Evolutionary conservation across 1,140 invertebrate species (phyloP).

Genomic region (Bradynema listronoti): DNA sequence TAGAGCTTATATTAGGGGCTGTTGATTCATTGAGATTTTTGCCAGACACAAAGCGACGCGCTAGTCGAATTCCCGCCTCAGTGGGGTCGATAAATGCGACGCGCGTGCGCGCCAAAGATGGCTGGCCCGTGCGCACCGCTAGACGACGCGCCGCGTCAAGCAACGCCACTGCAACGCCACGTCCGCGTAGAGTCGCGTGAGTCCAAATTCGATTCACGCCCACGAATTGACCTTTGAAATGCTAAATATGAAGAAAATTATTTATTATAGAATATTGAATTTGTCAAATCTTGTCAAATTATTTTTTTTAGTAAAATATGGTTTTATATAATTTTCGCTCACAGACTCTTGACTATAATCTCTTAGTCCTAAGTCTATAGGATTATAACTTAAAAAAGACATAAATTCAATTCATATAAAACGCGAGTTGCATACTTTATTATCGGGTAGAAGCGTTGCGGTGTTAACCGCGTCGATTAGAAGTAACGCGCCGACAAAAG

Average conservation of each 20-base stretch:
- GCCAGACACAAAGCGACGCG: too few species aligned
- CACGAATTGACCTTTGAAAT: conserved; percentile 34
- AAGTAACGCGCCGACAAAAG: conserved; percentile 27
- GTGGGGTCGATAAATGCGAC: conserved; percentile 36
- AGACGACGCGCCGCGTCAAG: conserved; percentile 27
- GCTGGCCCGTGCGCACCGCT: background rate
- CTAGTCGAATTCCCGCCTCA: conserved; percentile 21
- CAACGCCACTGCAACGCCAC: conserved; percentile 28
- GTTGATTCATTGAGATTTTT: too few species aligned
- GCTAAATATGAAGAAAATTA: conserved; percentile 10
- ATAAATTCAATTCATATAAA: conserved; percentile 12
- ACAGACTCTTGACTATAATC: too few species aligned
- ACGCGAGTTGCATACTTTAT: conserved; percentile 15
- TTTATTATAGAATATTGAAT: too few species aligned
- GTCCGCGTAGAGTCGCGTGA: conserved; percentile 26
- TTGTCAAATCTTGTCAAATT: conserved; percentile 1
- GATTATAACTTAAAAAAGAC: background rate
- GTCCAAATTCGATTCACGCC: conserved; percentile 47
- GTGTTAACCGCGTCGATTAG: conserved; percentile 21
- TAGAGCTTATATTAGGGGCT: too few species aligned
- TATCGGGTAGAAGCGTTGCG: conserved; percentile 27
- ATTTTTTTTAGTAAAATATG: background rate
- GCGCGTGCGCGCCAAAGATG: conserved; percentile 11
- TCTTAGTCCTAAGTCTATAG: too few species aligned
- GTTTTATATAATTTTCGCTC: too few species aligned